Evolutionary conservation across 2,888 invertebrate species (phyloP), one percentile per base, ranked within the genome.

Genomic region (Creontiades dilutus): DNA sequence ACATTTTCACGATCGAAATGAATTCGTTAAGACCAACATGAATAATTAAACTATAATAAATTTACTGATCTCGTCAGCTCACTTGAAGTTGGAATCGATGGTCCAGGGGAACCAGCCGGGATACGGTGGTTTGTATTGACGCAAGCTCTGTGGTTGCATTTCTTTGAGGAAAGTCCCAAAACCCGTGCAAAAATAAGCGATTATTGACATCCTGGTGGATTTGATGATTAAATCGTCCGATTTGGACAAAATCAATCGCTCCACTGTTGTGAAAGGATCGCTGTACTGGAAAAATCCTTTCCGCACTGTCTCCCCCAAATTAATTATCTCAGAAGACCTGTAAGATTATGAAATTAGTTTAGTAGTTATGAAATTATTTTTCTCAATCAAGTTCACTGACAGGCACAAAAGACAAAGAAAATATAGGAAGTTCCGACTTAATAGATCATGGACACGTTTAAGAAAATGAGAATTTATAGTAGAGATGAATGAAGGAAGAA

Each of bases 41-140:
- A 37, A 37, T 37, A 2, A 37, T 4, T 37, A 37, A 37, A 4
- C 37, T 7, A 37, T 37, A 37, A 37, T 37, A 37, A 37, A 11
- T 12, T 7, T 52, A 12, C 52, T 52, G 16, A 52, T 52, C 11
- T 52, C 2, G n/a, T 27, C 2, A 16, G n/a, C 80, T 52, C 52
- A 82, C 82, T 3, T 47, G 52, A 52, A 82, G 47, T 82, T 82
- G 9, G 82, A 82, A 52, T 76, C 16, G 14, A 88, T 76, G 7
- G 48, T 28, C 57, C 57, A 88, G 0, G 88, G 88, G 55, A 88
- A 88, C 76, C 78, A 88, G 52, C 88, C 88, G 11, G 88, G 88
- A 28, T 78, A 88, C 0, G 88, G 88, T 4, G 80, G n/a, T 19
- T 68, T 47, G 37, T 76, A 80, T 11, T 88, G 48, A 9, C 78